Conservation (phyloP, 2,888 invertebrate genomes). For the Athalia rosae region DNA sequence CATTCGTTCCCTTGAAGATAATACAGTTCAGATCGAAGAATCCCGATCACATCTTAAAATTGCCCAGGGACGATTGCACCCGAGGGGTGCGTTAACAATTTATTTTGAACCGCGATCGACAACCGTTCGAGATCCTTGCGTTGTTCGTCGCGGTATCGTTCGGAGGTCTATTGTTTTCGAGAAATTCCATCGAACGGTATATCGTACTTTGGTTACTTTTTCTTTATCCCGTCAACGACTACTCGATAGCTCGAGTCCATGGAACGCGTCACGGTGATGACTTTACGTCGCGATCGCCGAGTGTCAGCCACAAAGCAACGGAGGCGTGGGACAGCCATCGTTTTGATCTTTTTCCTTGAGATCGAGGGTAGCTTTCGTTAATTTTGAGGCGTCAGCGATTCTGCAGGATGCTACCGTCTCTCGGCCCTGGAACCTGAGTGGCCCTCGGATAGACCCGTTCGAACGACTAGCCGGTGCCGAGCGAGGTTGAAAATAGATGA, state of each 20-base stretch:
- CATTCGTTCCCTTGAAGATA: neutral
- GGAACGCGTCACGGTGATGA: too few species aligned
- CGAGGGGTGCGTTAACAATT: too few species aligned
- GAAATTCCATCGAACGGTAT: too few species aligned
- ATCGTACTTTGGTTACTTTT: too few species aligned
- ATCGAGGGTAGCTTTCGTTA: slow-evolving; percentile 5
- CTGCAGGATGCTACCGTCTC: slow-evolving; percentile 20
- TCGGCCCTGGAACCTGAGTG: slow-evolving; percentile 21
- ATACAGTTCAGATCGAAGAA: neutral
- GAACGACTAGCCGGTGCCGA: neutral
- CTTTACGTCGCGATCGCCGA: too few species aligned
- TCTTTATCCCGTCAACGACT: too few species aligned
- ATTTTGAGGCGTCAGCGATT: slow-evolving; percentile 15
- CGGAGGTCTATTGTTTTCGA: too few species aligned
- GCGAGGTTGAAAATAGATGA: slow-evolving; percentile 23
- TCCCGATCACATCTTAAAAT: neutral
- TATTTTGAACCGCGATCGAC: too few species aligned
- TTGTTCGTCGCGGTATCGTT: too few species aligned
- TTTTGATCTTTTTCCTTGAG: slow-evolving; percentile 1
- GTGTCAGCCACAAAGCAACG: neutral
- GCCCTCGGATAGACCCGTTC: slow-evolving; percentile 26
- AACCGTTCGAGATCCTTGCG: too few species aligned
- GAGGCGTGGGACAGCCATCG: neutral
- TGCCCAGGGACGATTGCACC: too few species aligned
- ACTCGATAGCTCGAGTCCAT: too few species aligned